Conservation (phyloP, 2,888 invertebrate species). For the Sarcophaga rosellei region DNA sequence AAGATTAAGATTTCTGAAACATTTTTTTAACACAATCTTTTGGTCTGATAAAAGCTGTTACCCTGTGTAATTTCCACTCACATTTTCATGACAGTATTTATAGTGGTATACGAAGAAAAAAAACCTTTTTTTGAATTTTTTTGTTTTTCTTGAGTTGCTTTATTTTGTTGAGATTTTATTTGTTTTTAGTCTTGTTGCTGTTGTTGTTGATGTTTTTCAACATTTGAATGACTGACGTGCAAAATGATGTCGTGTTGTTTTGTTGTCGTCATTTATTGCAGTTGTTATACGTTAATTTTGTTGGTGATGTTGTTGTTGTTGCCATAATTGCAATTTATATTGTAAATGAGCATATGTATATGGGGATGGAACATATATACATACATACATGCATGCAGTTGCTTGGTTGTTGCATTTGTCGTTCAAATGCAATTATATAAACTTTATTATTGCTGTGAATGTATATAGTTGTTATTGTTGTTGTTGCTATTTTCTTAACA, state of each 20-base stretch:
- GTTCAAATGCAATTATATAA: conserved; percentile 60
- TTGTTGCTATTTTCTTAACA: conserved; percentile 26
- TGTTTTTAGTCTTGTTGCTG: conserved; percentile 35
- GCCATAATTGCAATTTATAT: conserved; percentile 61
- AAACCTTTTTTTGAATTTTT: too few species aligned
- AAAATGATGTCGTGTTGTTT: conserved; percentile 78
- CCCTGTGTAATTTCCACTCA: conserved; percentile 19
- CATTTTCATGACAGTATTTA: conserved; percentile 12
- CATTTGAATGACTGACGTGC: conserved; percentile 75
- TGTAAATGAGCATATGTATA: not conserved
- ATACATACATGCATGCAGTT: not conserved
- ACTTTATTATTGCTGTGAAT: not conserved
- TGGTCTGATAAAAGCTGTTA: not conserved
- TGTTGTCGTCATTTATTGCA: conserved; percentile 60
- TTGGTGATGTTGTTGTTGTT: conserved; percentile 39
- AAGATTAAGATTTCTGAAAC: too few species aligned
- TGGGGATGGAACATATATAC: not conserved
- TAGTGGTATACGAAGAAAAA: conserved; percentile 9
- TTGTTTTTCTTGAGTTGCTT: too few species aligned
- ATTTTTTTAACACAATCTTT: not conserved
- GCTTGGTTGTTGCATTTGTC: conserved; percentile 24
- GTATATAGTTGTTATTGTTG: not conserved
- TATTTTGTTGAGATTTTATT: conserved; percentile 56
- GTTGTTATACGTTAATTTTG: not conserved
- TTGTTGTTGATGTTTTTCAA: conserved; percentile 26